Percentiles rank a stretch among this genome's conserved stretches.
These are phyloP conservation scores for Rhysida immarginata DNA, from an alignment of 1,140 invertebrate genomes.

Conservation along the genomic window DNA sequence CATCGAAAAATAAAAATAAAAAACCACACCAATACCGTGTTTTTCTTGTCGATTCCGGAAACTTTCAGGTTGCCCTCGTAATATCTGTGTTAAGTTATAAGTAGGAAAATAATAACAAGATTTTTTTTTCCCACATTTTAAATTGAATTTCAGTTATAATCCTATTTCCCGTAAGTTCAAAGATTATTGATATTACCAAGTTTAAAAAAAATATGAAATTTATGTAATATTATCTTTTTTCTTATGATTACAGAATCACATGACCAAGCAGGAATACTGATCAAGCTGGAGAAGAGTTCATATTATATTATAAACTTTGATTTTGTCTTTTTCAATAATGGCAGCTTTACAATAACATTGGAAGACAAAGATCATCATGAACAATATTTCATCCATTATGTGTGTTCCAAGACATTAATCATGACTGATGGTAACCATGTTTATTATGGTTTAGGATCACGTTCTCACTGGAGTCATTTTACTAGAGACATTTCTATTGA, in stretches of 20 bases:
- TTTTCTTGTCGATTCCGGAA: too few species aligned
- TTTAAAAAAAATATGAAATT: too few species aligned
- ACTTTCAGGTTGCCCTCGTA: too few species aligned
- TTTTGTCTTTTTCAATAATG: constrained; percentile 50
- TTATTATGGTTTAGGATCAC: constrained; percentile 67
- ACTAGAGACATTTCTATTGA: constrained; percentile 81
- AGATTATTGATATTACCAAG: too few species aligned
- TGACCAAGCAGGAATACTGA: constrained; percentile 43
- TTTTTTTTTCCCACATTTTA: too few species aligned
- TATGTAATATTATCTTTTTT: too few species aligned
- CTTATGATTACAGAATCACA: constrained; percentile 42
- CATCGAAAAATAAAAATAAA: too few species aligned
- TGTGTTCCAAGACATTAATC: constrained; percentile 53
- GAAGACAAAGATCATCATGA: constrained; percentile 61
- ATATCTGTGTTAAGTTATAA: too few species aligned
- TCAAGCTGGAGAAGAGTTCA: constrained; percentile 46
- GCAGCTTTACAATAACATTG: constrained; percentile 57
- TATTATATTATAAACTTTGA: constrained; percentile 51
- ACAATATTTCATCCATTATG: constrained; percentile 65
- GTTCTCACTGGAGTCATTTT: constrained; percentile 56
- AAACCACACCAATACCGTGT: too few species aligned
- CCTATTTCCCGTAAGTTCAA: too few species aligned
- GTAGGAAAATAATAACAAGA: too few species aligned
- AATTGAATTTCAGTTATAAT: too few species aligned
- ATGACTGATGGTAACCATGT: constrained; percentile 56